phyloP scores from a whole-genome alignment of 2,888 invertebrate genomes.

The Parthenolecanium corni region DNA sequence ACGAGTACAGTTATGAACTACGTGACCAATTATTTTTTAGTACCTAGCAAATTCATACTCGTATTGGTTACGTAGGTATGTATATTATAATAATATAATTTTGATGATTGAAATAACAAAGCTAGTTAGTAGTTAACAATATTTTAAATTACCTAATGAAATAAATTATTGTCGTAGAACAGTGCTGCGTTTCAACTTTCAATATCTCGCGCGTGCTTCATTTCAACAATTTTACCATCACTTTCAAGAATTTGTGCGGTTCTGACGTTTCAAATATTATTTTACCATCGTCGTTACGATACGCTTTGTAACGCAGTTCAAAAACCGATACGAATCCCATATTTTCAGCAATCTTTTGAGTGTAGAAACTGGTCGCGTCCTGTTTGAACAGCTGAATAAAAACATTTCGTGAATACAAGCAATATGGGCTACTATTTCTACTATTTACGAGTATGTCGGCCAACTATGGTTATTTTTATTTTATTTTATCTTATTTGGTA shows the following conservation, averaged over 20 bases:
- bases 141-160: no score
- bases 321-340: constrained; percentile 53
- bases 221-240: constrained; percentile 45
- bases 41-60: no score
- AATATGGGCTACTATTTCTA: no score
- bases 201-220: no score
- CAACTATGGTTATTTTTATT: no score
- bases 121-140: no score
- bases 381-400: constrained; percentile 56
- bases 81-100: no score
- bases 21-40: no score
- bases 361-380: constrained; percentile 68
- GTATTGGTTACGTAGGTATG: no score
- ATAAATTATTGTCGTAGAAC: background rate
- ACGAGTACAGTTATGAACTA: no score
- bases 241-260: constrained; percentile 61
- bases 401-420: background rate
- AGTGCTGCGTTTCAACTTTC: background rate
- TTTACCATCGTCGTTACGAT: constrained; percentile 48
- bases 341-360: constrained; percentile 60
- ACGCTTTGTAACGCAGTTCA: constrained; percentile 58
- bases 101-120: no score
- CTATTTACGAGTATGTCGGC: no score
- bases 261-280: constrained; percentile 51
- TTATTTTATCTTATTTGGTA: background rate